These are phyloP conservation scores for Anguilla japonica DNA, from an alignment of 2,113 vertebrate species.

Conservation along the genomic window DNA sequence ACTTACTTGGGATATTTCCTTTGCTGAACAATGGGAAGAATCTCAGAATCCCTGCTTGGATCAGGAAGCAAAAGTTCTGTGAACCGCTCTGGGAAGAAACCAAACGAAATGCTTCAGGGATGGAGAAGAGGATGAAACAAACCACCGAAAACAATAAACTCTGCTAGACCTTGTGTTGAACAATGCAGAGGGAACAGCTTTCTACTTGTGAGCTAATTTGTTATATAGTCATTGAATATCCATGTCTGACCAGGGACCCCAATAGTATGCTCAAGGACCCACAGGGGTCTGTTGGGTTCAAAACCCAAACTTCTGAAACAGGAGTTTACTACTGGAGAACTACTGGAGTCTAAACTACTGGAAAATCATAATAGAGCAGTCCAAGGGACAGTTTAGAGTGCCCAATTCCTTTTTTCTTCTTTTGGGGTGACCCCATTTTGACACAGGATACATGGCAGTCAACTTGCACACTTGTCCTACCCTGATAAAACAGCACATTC, in stretches of 20 bases:
- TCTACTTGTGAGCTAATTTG: too few relatives aligned
- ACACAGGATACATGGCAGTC: neutral
- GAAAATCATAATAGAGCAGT: neutral
- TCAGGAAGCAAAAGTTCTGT: conserved; percentile 80
- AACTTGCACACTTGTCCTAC: neutral
- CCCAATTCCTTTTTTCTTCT: neutral
- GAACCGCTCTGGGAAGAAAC: conserved; percentile 79
- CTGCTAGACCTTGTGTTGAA: neutral
- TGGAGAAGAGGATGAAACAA: neutral
- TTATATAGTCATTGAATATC: too few relatives aligned
- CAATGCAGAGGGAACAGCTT: neutral
- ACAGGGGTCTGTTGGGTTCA: too few relatives aligned
- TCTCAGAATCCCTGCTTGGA: conserved; percentile 72
- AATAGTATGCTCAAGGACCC: too few relatives aligned
- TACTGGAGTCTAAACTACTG: neutral
- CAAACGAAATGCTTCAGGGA: neutral
- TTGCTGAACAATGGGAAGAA: conserved; percentile 88
- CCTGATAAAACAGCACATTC: neutral
- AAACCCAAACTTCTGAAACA: neutral
- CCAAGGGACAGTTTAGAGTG: neutral
- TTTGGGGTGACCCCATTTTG: neutral
- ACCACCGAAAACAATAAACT: neutral
- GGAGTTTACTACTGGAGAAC: too few relatives aligned
- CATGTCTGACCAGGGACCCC: too few relatives aligned
- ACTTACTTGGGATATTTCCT: conserved; percentile 89